Base-by-base conservation (phyloP, 2,888 invertebrate genomes). In the Drosophila robusta region DNA sequence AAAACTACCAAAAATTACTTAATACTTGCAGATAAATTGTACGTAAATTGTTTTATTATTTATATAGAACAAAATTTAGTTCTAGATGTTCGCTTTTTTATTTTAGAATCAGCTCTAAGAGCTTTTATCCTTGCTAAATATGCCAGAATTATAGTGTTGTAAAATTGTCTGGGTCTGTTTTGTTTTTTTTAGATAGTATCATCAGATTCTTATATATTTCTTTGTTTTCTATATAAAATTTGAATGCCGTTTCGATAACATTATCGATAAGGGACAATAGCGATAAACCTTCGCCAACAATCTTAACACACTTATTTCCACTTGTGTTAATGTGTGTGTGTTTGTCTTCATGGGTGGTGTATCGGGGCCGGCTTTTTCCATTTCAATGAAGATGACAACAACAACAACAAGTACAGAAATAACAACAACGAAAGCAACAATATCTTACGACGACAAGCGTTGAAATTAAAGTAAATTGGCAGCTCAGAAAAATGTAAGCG, bases 381-480 rank as follows among this genome's bases (percentile, higher is more conserved):
- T 62, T 72, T 64, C 54, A 75, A 58, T 66, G 69, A 77, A 80
- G 58, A 63, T 77, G 18, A 18, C 18, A 63, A 66, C 49, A 63
- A 68, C 51, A 61, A 66, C 63, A 65, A 65, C 55, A 42, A 41
- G 22, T 62, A 56, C 44, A 61, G 52, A 41, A 58, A 62, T 47
- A 66, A 66, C 8, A 38, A 14, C 8, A 57, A 55, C 34, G 50
- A 46, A 29, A 55, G 26, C 12, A 66, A 58, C 57, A 41, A 60
- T 52, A 54, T 45, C 49, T 56, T 47, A 50, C 36, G 67, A 39
- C 42, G 71, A 61, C 61, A 66, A 61, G 56, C 66, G 54, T 49
- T 71, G 58, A 73, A 51, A 67, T 51, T 63, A 67, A 73, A 58
- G 55, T 41, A 63, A 73, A 67, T 57, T 71, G 71, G 62, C 72